Evolutionary conservation across 2,113 vertebrate species (phyloP), one percentile per base, ranked within the genome.

Genomic region (Echinops telfairi): DNA sequence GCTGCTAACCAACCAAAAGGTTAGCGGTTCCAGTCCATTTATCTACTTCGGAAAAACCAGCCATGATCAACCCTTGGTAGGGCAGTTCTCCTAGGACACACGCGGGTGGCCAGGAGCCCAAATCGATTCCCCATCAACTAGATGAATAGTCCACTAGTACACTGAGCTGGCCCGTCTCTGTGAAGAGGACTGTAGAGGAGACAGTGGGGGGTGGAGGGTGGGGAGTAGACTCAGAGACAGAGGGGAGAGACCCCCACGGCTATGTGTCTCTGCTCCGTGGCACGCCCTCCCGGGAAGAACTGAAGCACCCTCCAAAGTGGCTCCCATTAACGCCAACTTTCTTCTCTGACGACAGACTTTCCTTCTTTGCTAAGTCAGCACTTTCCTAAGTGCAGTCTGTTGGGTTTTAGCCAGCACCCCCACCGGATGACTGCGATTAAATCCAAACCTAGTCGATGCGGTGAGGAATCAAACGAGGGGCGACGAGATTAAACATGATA

Each of bases 251-350:
- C 19, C 8, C 38, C 85, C 75, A 85, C 25, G 71, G 33, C 23
- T 77, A 83, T 14, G 64, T 36, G 57, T 22, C 2, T 38, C 80
- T 88, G 58, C 90, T 68, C 57, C 62, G 22, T 38, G 40, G 40
- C 82, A 77, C 6, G 68, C 2, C 4, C 36, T 88, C 60, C 36
- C 58, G 83, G 84, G 40, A 87, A 66, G 57, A 76, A 90, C 36
- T 81, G 27, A 36, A 92, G 36, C 31, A 40, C n/a, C 9, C 87
- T 62, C 40, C 53, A 43, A 70, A 36, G 36, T 90, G 66, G 88
- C 57, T 79, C 79, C 62, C 38, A 88, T 73, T 93, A 40, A 73
- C 53, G 82, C 12, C 20, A 77, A 36, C 29, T 73, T 85, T 79
- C 68, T 53, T 73, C 27, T 62, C 76, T 76, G 70, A 19, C 66